A percentile compares a stretch with the other conserved stretches of the same genome.
phyloP scores from a whole-genome alignment of 2,797 vertebrate genomes.

The Cynopterus sphinx region DNA sequence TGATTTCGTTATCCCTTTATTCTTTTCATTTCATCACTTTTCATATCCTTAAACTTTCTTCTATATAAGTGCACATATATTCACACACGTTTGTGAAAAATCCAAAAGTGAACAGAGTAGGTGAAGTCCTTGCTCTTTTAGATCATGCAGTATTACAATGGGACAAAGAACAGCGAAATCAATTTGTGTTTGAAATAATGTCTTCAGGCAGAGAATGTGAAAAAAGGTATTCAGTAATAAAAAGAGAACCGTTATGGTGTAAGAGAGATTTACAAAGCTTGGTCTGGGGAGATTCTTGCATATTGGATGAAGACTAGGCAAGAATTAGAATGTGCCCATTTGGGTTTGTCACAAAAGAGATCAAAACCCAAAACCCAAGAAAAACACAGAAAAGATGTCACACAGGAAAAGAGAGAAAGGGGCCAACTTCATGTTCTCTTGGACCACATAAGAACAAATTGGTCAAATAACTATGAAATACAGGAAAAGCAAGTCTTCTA shows the following conservation, averaged over 20 bases:
- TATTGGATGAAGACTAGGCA: neutral
- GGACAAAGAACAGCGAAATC: neutral
- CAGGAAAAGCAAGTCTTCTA: neutral
- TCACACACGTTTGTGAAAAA: neutral
- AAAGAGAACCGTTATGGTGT: neutral
- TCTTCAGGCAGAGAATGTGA: neutral
- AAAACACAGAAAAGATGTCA: neutral
- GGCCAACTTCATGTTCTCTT: fast-evolving
- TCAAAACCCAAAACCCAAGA: neutral
- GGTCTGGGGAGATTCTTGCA: neutral
- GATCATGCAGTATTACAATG: neutral
- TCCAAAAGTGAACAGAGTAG: neutral
- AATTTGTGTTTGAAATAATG: neutral
- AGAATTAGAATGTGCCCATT: fast-evolving
- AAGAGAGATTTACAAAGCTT: neutral
- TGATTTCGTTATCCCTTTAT: neutral
- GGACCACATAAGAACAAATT: neutral
- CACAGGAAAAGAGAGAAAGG: neutral
- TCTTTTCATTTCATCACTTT: neutral
- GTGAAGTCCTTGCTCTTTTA: neutral
- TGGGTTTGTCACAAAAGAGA: neutral
- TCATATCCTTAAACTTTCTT: neutral
- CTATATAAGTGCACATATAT: neutral
- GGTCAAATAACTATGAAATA: neutral
- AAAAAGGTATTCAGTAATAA: neutral